A percentile compares a stretch with the other conserved stretches of the same genome.
phyloP scores from a whole-genome alignment of 2,113 vertebrate species.

The Siniperca chuatsi region DNA sequence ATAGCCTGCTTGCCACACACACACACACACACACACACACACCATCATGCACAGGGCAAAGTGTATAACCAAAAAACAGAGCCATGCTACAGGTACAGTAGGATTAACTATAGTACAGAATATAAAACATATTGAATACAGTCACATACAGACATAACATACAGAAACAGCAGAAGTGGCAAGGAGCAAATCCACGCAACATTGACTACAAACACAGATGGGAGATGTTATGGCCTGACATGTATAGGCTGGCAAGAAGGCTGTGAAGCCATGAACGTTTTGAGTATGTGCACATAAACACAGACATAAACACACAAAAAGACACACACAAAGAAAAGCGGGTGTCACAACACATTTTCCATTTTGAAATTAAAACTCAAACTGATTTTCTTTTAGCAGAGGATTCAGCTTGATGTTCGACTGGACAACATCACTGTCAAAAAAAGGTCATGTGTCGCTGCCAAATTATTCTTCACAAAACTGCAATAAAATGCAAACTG shows the following conservation, averaged over 20 bases:
- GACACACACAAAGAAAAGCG: slow-evolving; percentile 2
- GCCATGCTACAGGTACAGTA: slow-evolving; percentile 80
- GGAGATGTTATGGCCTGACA: slow-evolving; percentile 30
- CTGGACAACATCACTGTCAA: background rate
- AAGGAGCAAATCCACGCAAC: slow-evolving; percentile 37
- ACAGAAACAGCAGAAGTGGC: slow-evolving; percentile 53
- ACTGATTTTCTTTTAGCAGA: slow-evolving; percentile 1
- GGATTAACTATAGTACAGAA: slow-evolving; percentile 77
- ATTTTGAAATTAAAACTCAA: background rate
- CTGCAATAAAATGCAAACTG: background rate
- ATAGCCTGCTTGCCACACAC: slow-evolving; percentile 50
- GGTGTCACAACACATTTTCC: slow-evolving; percentile 36
- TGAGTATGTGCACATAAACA: slow-evolving; percentile 33
- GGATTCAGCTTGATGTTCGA: background rate
- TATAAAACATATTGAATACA: slow-evolving; percentile 73
- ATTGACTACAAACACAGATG: slow-evolving; percentile 37
- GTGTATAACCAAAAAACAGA: slow-evolving; percentile 64
- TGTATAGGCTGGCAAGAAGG: slow-evolving; percentile 52
- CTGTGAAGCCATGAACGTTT: slow-evolving; percentile 13
- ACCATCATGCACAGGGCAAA: slow-evolving; percentile 69
- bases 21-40: slow-evolving; percentile 32
- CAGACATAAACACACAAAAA: background rate
- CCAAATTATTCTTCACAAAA: slow-evolving; percentile 16
- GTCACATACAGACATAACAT: slow-evolving; percentile 60
- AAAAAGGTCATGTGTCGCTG: background rate